Conservation (phyloP, 1,140 invertebrate species). For the Nymphalis io region DNA sequence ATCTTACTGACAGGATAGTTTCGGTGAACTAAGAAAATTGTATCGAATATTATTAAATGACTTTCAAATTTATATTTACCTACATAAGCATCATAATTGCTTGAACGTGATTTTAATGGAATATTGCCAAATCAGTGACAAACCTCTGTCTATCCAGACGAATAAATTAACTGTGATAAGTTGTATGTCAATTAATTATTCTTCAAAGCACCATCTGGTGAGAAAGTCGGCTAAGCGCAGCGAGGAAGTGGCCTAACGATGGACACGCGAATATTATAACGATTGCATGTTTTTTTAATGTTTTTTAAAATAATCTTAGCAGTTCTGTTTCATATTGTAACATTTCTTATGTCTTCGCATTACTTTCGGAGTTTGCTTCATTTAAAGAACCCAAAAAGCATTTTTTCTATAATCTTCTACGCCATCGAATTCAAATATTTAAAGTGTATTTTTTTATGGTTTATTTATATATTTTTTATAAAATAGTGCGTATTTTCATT, state of each 20-base stretch:
- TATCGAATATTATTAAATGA: constrained; percentile 21
- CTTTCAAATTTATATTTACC: constrained; percentile 39
- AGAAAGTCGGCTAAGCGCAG: constrained; percentile 55
- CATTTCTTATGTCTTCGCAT: not conserved
- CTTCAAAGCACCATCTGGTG: constrained; percentile 79
- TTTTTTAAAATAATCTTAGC: constrained; percentile 11
- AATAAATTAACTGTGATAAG: constrained; percentile 80
- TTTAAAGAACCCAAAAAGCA: not conserved
- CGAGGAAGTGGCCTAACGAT: constrained; percentile 65
- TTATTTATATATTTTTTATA: too few relatives aligned
- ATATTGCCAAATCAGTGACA: constrained; percentile 72
- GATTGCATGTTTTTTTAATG: constrained; percentile 34
- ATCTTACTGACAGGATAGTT: constrained; percentile 62
- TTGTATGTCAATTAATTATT: constrained; percentile 81
- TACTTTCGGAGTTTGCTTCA: not conserved
- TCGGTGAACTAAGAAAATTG: constrained; percentile 63
- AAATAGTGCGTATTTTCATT: too few relatives aligned
- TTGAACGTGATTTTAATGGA: constrained; percentile 48
- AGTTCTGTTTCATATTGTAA: not conserved
- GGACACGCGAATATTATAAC: constrained; percentile 43
- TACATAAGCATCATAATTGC: constrained; percentile 40
- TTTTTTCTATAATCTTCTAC: too few relatives aligned
- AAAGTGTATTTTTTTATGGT: too few relatives aligned
- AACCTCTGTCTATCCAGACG: constrained; percentile 74
- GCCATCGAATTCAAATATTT: too few relatives aligned